These are phyloP conservation scores for Falco punctatus DNA, from an alignment of 2,113 vertebrate genomes.

Conservation along the genomic window DNA sequence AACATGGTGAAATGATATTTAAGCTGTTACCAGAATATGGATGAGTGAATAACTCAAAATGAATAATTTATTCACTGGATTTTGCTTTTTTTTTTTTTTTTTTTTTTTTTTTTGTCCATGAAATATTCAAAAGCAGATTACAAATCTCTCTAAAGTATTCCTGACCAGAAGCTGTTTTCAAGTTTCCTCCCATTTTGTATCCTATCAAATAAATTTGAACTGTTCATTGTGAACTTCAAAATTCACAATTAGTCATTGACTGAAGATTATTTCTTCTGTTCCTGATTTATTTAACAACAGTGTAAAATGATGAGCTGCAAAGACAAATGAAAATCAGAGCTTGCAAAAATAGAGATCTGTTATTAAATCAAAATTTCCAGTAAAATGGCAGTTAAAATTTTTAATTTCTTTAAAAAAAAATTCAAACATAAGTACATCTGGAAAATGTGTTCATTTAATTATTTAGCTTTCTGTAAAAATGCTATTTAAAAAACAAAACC, in stretches of 20 bases:
- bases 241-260: neutral
- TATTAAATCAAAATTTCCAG: neutral
- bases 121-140: constrained; percentile 10
- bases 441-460: neutral
- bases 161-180: neutral
- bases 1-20: constrained; percentile 31
- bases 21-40: neutral
- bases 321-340: neutral
- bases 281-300: neutral
- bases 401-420: neutral
- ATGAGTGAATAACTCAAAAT: constrained; percentile 23
- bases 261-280: neutral
- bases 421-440: neutral
- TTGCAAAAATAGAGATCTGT: neutral
- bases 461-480: neutral
- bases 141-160: neutral
- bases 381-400: neutral
- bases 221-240: neutral
- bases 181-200: neutral
- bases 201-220: neutral
- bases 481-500: neutral
- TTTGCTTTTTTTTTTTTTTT: neutral
- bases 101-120: neutral
- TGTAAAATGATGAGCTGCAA: neutral
- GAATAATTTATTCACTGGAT: constrained; percentile 8